Percentiles rank a stretch among this genome's conserved stretches.
Conservation (phyloP, 92 coral and sea anemone genomes). For the Palythoa caribaeorum region DNA sequence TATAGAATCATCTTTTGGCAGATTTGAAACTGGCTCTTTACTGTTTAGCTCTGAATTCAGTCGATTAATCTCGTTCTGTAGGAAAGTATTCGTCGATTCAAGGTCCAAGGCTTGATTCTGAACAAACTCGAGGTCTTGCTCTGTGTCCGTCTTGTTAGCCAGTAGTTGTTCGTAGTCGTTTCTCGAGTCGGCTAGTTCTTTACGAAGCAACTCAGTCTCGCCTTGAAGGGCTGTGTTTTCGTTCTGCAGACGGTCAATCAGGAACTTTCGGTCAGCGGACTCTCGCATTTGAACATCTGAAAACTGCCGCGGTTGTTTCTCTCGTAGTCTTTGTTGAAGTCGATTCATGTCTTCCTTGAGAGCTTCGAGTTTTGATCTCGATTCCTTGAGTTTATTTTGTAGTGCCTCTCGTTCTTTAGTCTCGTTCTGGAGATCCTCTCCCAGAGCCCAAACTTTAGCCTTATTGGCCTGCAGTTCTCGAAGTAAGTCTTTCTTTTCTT, state of each 20-base stretch:
- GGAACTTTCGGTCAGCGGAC: conserved; percentile 58
- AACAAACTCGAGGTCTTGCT: conserved; percentile 47
- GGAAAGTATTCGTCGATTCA: conserved; percentile 41
- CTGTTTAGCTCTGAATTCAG: conserved; percentile 52
- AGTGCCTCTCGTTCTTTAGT: conserved; percentile 60
- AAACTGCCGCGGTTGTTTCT: conserved; percentile 52
- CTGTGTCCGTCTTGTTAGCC: conserved; percentile 51
- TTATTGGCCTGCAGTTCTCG: conserved; percentile 65
- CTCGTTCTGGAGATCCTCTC: conserved; percentile 62
- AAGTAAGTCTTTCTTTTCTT: conserved; percentile 62
- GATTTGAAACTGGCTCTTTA: conserved; percentile 36
- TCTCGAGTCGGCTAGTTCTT: conserved; percentile 53
- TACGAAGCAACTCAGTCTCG: conserved; percentile 52
- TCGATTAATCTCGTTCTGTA: conserved; percentile 52
- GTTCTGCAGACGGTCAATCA: conserved; percentile 59
- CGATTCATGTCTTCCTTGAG: conserved; percentile 61
- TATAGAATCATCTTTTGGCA: conserved; percentile 37
- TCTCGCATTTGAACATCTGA: conserved; percentile 60
- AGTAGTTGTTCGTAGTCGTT: conserved; percentile 57
- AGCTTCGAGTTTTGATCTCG: conserved; percentile 51
- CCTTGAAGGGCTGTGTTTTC: conserved; percentile 57
- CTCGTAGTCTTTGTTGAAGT: conserved; percentile 66
- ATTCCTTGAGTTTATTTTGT: conserved; percentile 55
- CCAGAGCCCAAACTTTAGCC: conserved; percentile 60
- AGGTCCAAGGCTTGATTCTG: conserved; percentile 62